These are phyloP conservation scores for Myiothlypis coronata DNA, from an alignment of 2,797 vertebrate species.

Conservation along the genomic window DNA sequence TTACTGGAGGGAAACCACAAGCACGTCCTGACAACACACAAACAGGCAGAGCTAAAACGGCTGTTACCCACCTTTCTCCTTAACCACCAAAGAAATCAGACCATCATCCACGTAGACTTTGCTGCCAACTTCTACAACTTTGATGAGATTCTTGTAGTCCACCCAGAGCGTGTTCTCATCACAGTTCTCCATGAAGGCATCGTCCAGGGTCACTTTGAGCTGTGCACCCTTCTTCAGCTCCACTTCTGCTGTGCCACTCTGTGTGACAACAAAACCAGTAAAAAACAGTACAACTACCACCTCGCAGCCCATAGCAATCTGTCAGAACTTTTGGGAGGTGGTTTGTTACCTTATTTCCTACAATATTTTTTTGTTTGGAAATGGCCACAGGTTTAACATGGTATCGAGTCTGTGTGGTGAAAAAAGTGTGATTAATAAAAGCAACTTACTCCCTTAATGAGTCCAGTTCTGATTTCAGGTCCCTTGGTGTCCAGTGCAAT, in stretches of 20 bases:
- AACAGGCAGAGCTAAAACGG: background rate
- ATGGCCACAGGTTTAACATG: fast-evolving
- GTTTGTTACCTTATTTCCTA: fast-evolving
- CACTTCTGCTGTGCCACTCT: conserved; percentile 95
- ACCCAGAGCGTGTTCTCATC: conserved; percentile 88
- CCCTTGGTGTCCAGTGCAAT: conserved; percentile 98
- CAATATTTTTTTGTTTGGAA: background rate
- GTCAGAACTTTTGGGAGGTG: background rate
- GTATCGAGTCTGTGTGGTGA: fast-evolving
- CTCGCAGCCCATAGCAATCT: background rate
- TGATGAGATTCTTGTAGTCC: conserved; percentile 95
- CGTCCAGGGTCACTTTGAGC: conserved; percentile 90
- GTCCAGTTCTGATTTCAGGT: conserved; percentile 97
- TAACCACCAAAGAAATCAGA: conserved; percentile 91
- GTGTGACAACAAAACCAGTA: background rate
- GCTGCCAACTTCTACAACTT: conserved; percentile 89
- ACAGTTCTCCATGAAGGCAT: conserved; percentile 87
- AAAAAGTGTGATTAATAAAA: fast-evolving
- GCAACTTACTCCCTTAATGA: conserved; percentile 93
- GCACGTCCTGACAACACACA: fast-evolving
- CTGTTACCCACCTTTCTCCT: conserved; percentile 82
- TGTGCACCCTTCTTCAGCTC: conserved; percentile 88
- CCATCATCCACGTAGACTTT: conserved; percentile 96
- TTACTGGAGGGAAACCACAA: background rate
- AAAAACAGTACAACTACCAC: background rate